Conservation (phyloP, 2,797 vertebrate species). For the Heterohyrax brucei region DNA sequence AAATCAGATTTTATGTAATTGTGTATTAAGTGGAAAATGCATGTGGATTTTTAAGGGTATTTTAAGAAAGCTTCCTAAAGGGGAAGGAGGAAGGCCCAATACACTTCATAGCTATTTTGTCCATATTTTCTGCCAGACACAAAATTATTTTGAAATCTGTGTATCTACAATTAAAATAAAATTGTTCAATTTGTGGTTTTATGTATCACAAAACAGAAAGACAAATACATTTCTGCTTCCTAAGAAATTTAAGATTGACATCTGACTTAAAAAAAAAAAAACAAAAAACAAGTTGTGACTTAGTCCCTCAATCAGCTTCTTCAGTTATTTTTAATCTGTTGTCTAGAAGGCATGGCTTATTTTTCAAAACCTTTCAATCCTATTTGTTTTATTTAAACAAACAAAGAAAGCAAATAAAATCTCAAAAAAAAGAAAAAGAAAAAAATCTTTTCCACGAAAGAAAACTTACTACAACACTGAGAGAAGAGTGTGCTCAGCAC, state of each 20-base stretch:
- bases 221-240: neutral
- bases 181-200: neutral
- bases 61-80: neutral
- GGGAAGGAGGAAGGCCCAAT: neutral
- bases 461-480: neutral
- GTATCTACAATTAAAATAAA: neutral
- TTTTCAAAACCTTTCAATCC: neutral
- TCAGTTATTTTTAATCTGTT: neutral
- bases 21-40: neutral
- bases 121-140: neutral
- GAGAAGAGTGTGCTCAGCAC: neutral
- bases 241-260: neutral
- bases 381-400: neutral
- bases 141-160: neutral
- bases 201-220: slow-evolving; percentile 5
- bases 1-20: slow-evolving; percentile 41
- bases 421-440: neutral
- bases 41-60: slow-evolving; percentile 34
- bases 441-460: neutral
- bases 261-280: neutral
- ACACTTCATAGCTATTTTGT: neutral
- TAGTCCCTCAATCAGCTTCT: neutral
- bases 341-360: neutral
- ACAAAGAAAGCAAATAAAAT: neutral
- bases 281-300: neutral